Conservation (phyloP, 2,797 vertebrate species). For the Cirrhinus molitorella region DNA sequence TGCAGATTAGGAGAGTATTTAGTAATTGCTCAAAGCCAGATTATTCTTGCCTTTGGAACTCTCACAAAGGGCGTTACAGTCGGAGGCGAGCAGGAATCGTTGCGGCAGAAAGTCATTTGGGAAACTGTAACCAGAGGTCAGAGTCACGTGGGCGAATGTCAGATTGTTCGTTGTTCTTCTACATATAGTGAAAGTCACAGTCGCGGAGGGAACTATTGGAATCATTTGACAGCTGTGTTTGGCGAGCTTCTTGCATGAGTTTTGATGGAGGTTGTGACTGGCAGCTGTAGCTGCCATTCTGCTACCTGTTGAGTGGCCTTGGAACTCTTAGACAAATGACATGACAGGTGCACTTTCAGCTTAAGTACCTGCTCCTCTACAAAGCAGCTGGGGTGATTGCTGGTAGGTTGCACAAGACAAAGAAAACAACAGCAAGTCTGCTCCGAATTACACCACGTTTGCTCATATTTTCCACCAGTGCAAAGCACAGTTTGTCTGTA, state of each 20-base stretch:
- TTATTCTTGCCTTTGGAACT: slow-evolving; percentile 56
- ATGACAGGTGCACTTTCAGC: slow-evolving; percentile 63
- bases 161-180: slow-evolving; percentile 49
- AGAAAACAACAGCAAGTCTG: slow-evolving; percentile 16
- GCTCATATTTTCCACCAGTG: slow-evolving; percentile 8
- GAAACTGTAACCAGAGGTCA: slow-evolving; percentile 53
- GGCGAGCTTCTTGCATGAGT: slow-evolving; percentile 37
- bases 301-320: slow-evolving; percentile 66
- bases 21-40: slow-evolving; percentile 58
- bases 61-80: slow-evolving; percentile 47
- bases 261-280: slow-evolving; percentile 59
- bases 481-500: background rate
- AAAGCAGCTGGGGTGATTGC: slow-evolving; percentile 51
- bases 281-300: slow-evolving; percentile 62
- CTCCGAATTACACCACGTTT: background rate
- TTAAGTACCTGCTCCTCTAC: slow-evolving; percentile 61
- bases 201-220: slow-evolving; percentile 52
- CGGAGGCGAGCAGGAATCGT: slow-evolving; percentile 50
- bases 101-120: slow-evolving; percentile 54
- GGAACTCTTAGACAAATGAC: slow-evolving; percentile 61
- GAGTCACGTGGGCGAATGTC: slow-evolving; percentile 46
- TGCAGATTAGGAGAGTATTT: slow-evolving; percentile 58
- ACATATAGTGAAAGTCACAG: slow-evolving; percentile 27
- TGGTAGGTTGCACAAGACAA: slow-evolving; percentile 25
- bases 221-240: slow-evolving; percentile 61